Base-by-base conservation (phyloP, 2,888 invertebrate genomes). In the Emmelina monodactyla region DNA sequence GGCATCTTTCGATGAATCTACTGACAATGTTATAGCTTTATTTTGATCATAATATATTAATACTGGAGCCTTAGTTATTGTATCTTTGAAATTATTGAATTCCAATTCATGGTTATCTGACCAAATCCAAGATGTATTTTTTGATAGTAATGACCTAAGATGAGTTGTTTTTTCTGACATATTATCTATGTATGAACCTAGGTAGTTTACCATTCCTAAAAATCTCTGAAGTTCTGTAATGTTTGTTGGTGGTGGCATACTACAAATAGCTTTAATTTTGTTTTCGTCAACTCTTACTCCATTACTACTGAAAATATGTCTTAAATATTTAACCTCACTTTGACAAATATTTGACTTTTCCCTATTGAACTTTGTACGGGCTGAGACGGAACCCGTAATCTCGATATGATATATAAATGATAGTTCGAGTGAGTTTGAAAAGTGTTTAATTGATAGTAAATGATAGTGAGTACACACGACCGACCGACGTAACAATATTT, bases 101-200 rank as follows among this genome's bases (percentile, higher is more conserved):
- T 35, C 37, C 28, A 37, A n/a, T 14, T 50, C 38, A 40, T 53
- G 53, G n/a, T 37, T 14, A 6, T 40, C 38, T 33, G 41, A 31
- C 57, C 52, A 59, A 3, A 28, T 11, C 47, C 48, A 60, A 14
- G 28, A 31, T 28, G 22, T 37, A 28, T 53, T 37, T 39, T 53
- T 50, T 31, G 48, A 45, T 12, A 54, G 35, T n/a, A 55, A 28
- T 31, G 15, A 12, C 34, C 41, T 42, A 28, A 42, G 16, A 12
- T 28, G 28, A 11, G 16, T 25, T n/a, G 34, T 39, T 30, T 35
- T 32, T 25, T 39, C 12, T 19, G 38, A 35, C 12, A 35, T 12
- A 14, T 40, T 40, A 10, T 31, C n/a, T 13, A 37, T 40, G 15
- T 28, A 40, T 9, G 22, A 10, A n/a, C 32, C 25, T 19, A 40